Conservation (phyloP, 1,140 invertebrate species). For the Sinella curviseta region DNA sequence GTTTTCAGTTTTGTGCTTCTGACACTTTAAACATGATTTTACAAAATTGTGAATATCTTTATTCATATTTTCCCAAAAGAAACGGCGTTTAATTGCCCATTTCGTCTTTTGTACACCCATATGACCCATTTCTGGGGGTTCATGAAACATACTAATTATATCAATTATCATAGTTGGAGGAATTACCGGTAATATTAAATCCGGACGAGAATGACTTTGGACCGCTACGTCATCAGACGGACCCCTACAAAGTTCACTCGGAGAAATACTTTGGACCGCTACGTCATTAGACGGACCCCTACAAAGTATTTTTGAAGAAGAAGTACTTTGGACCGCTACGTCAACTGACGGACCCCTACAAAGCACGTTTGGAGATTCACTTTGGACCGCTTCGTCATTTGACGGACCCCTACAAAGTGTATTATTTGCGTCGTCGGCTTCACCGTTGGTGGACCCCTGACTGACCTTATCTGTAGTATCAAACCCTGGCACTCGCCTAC, state of each 20-base stretch:
- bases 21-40: slow-evolving; percentile 29
- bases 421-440: no score
- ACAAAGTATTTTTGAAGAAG: neutral
- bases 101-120: slow-evolving; percentile 24
- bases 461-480: neutral
- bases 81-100: neutral
- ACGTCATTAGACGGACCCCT: neutral
- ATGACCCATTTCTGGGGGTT: slow-evolving; percentile 28
- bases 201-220: neutral
- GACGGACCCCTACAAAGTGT: no score
- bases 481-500: neutral
- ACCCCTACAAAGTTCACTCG: no score
- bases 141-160: slow-evolving; percentile 25
- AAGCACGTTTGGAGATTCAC: neutral
- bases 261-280: slow-evolving; percentile 1
- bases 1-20: slow-evolving; percentile 10
- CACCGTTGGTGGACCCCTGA: neutral
- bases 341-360: neutral
- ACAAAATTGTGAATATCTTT: slow-evolving; percentile 33
- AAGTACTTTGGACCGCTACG: neutral
- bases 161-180: neutral
- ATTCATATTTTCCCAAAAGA: slow-evolving; percentile 31
- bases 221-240: no score
- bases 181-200: neutral
- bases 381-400: neutral